Conservation (phyloP, 2,888 invertebrate genomes). For the Papilio demoleus region DNA sequence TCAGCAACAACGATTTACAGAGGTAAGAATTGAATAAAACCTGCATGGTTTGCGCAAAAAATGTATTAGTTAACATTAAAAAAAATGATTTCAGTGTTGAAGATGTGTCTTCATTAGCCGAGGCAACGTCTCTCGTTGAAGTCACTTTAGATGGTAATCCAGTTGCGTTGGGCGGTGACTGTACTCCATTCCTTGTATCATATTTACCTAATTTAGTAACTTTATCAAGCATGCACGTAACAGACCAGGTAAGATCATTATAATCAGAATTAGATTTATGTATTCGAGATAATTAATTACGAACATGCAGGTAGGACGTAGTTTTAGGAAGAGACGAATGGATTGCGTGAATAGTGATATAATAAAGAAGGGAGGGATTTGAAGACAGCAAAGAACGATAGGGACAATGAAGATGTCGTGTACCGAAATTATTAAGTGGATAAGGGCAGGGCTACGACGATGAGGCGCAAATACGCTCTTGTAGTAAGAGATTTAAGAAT, state of each 20-base stretch:
- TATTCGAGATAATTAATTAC: no score
- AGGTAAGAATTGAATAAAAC: slow-evolving; percentile 60
- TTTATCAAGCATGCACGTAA: slow-evolving; percentile 91
- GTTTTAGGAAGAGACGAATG: no score
- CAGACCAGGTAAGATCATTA: slow-evolving; percentile 83
- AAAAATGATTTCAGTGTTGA: slow-evolving; percentile 86
- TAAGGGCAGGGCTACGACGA: no score
- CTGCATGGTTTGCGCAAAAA: not conserved
- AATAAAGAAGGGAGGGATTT: no score
- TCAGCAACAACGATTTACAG: slow-evolving; percentile 91
- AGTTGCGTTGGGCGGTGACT: slow-evolving; percentile 90
- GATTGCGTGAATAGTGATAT: no score
- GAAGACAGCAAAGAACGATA: no score
- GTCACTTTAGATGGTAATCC: slow-evolving; percentile 95
- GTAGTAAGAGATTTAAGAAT: no score
- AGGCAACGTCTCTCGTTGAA: slow-evolving; percentile 90
- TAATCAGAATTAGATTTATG: no score
- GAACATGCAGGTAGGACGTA: no score
- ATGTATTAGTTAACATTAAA: slow-evolving; percentile 1
- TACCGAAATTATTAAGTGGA: no score
- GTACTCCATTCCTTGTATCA: slow-evolving; percentile 91
- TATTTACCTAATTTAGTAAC: slow-evolving; percentile 89
- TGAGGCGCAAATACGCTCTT: no score
- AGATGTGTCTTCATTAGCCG: slow-evolving; percentile 92
- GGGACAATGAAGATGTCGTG: no score